These are phyloP conservation scores for Meteorus sp. DNA, from an alignment of 1,140 invertebrate species.

Conservation along the genomic window DNA sequence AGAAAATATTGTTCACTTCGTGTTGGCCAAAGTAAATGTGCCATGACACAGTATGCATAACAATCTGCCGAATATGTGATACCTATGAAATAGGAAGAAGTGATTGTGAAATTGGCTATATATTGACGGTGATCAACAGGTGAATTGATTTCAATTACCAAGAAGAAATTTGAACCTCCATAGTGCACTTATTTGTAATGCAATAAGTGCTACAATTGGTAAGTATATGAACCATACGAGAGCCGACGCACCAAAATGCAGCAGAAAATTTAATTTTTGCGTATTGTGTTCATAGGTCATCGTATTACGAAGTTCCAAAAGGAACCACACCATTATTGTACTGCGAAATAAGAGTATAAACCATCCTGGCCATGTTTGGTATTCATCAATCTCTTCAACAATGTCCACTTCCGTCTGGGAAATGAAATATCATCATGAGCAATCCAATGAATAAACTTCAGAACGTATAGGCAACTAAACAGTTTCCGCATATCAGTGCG, in stretches of 20 bases:
- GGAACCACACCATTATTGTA: conserved; percentile 93
- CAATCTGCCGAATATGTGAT: conserved; percentile 94
- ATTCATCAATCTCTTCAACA: conserved; percentile 94
- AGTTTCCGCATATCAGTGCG: background rate
- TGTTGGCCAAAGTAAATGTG: conserved; percentile 91
- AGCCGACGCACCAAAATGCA: conserved; percentile 96
- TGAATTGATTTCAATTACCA: conserved; percentile 65
- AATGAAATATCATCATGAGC: conserved; percentile 46
- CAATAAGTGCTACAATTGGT: conserved; percentile 90
- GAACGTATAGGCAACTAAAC: conserved; percentile 16
- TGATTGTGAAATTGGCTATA: no score
- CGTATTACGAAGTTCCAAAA: conserved; percentile 87
- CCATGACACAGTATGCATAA: conserved; percentile 91
- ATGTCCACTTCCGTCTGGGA: conserved; percentile 96
- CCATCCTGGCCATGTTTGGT: conserved; percentile 96
- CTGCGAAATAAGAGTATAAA: conserved; percentile 85
- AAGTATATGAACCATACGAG: conserved; percentile 98
- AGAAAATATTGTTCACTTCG: conserved; percentile 88
- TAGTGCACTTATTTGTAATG: conserved; percentile 87
- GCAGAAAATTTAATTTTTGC: conserved; percentile 87
- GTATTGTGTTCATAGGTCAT: conserved; percentile 91
- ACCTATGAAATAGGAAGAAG: conserved; percentile 61
- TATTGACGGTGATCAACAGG: background rate
- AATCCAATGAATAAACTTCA: background rate
- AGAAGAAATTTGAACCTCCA: conserved; percentile 95